Conservation (phyloP, 2,113 vertebrate genomes). For the Glaucidium brasilianum region DNA sequence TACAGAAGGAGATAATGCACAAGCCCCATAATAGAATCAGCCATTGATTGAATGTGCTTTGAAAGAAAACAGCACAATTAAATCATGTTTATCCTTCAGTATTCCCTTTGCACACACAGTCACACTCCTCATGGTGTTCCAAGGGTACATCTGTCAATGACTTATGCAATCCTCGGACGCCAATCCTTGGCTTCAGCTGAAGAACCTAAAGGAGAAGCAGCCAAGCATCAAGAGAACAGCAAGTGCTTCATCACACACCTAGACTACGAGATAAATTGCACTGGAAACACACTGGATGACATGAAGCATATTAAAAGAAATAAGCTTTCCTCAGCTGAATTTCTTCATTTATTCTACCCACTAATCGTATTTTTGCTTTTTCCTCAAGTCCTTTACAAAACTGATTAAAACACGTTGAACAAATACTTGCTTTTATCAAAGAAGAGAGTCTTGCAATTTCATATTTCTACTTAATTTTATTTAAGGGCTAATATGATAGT, state of each 20-base stretch:
- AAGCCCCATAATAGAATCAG: conserved; percentile 69
- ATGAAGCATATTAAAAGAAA: background rate
- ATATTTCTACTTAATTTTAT: background rate
- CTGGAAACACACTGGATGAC: background rate
- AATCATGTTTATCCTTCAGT: conserved; percentile 75
- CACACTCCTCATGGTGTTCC: conserved; percentile 96
- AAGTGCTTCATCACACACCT: background rate
- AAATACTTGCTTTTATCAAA: background rate
- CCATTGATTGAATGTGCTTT: conserved; percentile 60
- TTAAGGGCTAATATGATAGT: background rate
- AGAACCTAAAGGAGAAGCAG: conserved; percentile 82
- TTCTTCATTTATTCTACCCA: conserved; percentile 20
- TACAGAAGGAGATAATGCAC: conserved; percentile 72
- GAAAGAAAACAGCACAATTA: conserved; percentile 18
- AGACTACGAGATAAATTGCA: background rate
- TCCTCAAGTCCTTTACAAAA: conserved; percentile 27
- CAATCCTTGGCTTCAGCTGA: conserved; percentile 87
- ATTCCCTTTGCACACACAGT: conserved; percentile 90
- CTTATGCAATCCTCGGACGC: conserved; percentile 86
- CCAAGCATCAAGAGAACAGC: background rate
- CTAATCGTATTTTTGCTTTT: conserved; percentile 11
- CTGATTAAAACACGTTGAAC: background rate
- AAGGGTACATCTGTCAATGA: conserved; percentile 90
- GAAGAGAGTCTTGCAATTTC: background rate
- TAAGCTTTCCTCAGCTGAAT: background rate